Evolutionary conservation across 2,113 vertebrate genomes (phyloP), one percentile per base, ranked within the genome.

Genomic region (Struthio camelus): DNA sequence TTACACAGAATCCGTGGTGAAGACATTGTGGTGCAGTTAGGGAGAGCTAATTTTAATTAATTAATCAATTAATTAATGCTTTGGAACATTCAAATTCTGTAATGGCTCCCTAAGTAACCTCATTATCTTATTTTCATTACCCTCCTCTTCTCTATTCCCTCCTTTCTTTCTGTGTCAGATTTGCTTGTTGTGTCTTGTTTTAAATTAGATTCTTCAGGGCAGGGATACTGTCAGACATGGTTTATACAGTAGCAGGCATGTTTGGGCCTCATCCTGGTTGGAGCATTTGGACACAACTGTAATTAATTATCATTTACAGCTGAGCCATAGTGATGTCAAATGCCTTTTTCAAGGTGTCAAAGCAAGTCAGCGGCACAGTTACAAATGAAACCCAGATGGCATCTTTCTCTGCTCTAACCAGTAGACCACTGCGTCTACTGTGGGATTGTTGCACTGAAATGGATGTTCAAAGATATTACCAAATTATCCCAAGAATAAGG

Each of bases 41-140:
- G 56, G 51, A 93, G 30, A 89, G 28, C 4, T 94, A 90, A 85
- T 92, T 96, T 87, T 90, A 96, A 96, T 92, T 93, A 93, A 93
- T 93, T 93, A 92, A 96, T 96, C 64, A 88, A 89, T 95, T 93
- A 92, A 95, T 96, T 92, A 95, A 92, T 82, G n/a, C 86, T 87
- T 94, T 92, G 65, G 61, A 96, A 85, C 61, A 61, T 87, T 85
- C 69, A 75, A 34, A n/a, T 89, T 92, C 51, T 95, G n/a, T 93
- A 91, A 93, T 56, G 46, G 23, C 83, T 97, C 80, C 61, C 72
- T 93, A 86, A 95, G 90, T 94, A 97, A 90, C 65, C 77, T 96
- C 72, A 94, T 96, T 91, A 91, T 90, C 72, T 88, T 95, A 92
- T 94, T 95, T 94, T 87, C 73, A 90, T 92, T 95, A 76, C 46